Base-by-base conservation (phyloP, 2,888 invertebrate species). In the Drosophila infuscata region DNA sequence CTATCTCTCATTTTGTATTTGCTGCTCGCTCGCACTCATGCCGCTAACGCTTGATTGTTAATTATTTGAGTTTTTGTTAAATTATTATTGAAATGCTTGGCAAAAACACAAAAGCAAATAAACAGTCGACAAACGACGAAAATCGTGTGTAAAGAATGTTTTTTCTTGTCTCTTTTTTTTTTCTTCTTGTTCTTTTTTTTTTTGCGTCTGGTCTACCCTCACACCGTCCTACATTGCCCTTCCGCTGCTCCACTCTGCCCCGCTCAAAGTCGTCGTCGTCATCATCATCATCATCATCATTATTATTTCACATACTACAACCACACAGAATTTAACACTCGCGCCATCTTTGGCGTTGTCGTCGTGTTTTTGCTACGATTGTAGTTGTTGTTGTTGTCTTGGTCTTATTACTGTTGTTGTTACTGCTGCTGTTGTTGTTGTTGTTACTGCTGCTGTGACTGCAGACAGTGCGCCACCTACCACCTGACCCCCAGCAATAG, bases 21-120 rank as follows among this genome's bases (percentile, higher is more conserved):
- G 11, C 43, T 15, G 43, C 70, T 68, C 60, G 52, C 51, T 70
- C 46, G 38, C 41, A 9, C 64, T 12, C 52, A 51, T 30, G 20
- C 5, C 11, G 49, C 52, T 49, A 63, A 48, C 75, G 79, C 71
- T 79, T 76, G 77, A 68, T 82, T 84, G 85, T 82, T 89, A 88
- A 87, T 89, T 87, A 81, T 89, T 89, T 89, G 60, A 74, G 76
- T 81, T 76, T 81, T 84, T 87, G 82, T 84, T 89, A 81, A 84
- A 87, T 82, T 79, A 82, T 79, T 79, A 88, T 87, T 82, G 70
- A 89, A 86, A 84, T 84, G 85, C 75, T 82, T 79, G 76, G 79
- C 74, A 70, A 69, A 81, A 70, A 83, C 62, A 73, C 73, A 77
- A 77, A 82, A 72, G 60, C 75, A 76, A 79, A 81, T 62, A 79